phyloP scores from a whole-genome alignment of 1,140 invertebrate genomes.

The Zaprionus gabonicus region DNA sequence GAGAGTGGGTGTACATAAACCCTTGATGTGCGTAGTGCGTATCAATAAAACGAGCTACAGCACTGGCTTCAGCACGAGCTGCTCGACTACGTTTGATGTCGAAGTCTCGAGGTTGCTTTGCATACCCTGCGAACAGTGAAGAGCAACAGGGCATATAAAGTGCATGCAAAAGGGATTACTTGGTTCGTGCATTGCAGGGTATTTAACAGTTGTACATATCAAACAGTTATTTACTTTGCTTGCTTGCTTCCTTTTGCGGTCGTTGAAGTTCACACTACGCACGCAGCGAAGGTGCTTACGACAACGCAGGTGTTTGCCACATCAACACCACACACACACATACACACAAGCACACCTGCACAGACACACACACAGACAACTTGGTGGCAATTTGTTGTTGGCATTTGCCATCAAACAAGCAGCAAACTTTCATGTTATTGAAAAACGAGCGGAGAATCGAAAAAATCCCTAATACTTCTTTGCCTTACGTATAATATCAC shows the following conservation, averaged over 20 bases:
- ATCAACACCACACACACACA: conserved; percentile 37
- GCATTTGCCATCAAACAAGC: conserved; percentile 69
- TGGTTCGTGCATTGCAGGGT: not conserved
- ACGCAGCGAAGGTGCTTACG: conserved; percentile 42
- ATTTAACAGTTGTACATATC: conserved; percentile 75
- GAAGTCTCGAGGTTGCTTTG: conserved; percentile 15
- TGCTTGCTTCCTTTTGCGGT: conserved; percentile 92
- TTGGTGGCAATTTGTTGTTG: conserved; percentile 47
- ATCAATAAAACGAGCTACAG: conserved; percentile 47
- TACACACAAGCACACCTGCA: conserved; percentile 1
- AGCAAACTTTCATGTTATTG: conserved; percentile 77
- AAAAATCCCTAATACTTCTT: conserved; percentile 63
- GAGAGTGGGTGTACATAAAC: conserved; percentile 27
- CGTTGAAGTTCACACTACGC: conserved; percentile 86
- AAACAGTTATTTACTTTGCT: conserved; percentile 86
- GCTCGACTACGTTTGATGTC: conserved; percentile 39
- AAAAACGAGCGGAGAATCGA: conserved; percentile 61
- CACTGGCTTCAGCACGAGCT: not conserved
- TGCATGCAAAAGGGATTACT: not conserved
- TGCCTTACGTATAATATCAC: conserved; percentile 63
- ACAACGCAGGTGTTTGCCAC: conserved; percentile 48
- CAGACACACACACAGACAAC: not conserved
- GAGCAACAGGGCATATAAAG: not conserved
- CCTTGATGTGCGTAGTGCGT: conserved; percentile 50
- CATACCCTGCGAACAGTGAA: not conserved